phyloP scores from a whole-genome alignment of 2,888 invertebrate genomes.

The Agelastica alni region DNA sequence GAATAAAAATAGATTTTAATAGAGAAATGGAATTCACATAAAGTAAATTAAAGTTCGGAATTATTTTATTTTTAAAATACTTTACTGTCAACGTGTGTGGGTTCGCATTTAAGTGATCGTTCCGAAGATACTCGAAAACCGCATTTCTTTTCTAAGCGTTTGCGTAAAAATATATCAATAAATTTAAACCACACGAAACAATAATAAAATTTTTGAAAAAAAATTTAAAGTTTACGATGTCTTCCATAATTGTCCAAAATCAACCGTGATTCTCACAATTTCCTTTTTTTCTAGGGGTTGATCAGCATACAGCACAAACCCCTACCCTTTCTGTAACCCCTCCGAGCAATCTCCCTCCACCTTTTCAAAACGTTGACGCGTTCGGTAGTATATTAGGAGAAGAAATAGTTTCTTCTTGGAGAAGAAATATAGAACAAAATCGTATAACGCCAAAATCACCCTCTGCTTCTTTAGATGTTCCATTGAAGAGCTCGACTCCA shows the following conservation, averaged over 20 bases:
- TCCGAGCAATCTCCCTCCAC: slow-evolving; percentile 59
- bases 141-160: no score
- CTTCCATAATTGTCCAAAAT: no score
- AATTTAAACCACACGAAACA: no score
- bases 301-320: slow-evolving; percentile 33
- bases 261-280: no score
- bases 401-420: slow-evolving; percentile 81
- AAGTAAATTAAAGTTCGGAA: not conserved
- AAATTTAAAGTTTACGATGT: no score
- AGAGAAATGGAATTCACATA: slow-evolving; percentile 8
- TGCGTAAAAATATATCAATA: no score
- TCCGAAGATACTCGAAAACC: not conserved
- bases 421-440: slow-evolving; percentile 68
- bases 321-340: slow-evolving; percentile 49
- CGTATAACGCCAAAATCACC: slow-evolving; percentile 44
- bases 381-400: slow-evolving; percentile 79
- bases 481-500: slow-evolving; percentile 57
- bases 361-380: slow-evolving; percentile 69
- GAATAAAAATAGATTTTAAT: not conserved
- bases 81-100: not conserved
- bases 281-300: slow-evolving; percentile 32
- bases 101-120: not conserved
- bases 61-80: not conserved
- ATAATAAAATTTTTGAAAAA: no score
- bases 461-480: slow-evolving; percentile 46